Evolutionary conservation across 2,797 vertebrate genomes (phyloP), one percentile per base, ranked within the genome.

Genomic region (Hydrolagus colliei): DNA sequence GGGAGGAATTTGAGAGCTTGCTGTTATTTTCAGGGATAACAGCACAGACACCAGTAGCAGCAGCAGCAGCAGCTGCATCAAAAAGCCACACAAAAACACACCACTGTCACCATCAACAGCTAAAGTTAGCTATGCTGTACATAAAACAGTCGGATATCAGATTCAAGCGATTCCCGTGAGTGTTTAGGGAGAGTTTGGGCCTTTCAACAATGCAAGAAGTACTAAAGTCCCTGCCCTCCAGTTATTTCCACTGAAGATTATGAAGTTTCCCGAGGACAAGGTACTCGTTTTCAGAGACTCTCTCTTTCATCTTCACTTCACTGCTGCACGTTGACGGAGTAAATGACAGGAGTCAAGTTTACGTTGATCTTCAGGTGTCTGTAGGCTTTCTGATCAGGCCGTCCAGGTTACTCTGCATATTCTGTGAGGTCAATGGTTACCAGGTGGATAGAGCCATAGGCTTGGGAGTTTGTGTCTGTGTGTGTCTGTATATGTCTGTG

Each of bases 281-380:
- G 65, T 63, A 67, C 9, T 84, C 79, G 20, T 84, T 84, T 84
- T 84, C 79, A 68, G 20, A 41, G 79, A 16, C 79, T 84, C 79
- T 68, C 68, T 62, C 27, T 75, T 86, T 86, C 74, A 86, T 74
- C 86, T 75, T 67, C 86, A 86, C 72, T 86, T 72, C 86, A 86
- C 79, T 75, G 82, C 65, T 85, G 35, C 68, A 35, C 72, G 86
- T 59, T 92, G 91, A 92, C 89, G 87, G 89, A 92, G 89, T 73
- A 86, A 86, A 35, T 90, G 86, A 86, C 88, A 89, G 88, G 89
- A 91, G 92, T 92, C 92, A 92, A 92, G 92, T 92, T 92, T 91
- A 90, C 90, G 88, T 90, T 91, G 88, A 88, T 91, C 89, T 92
- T 89, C 89, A 92, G 90, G 90, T 92, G 89, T 89, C 86, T 90